phyloP scores from a whole-genome alignment of 2,113 vertebrate species.

The Dermatemys mawii region DNA sequence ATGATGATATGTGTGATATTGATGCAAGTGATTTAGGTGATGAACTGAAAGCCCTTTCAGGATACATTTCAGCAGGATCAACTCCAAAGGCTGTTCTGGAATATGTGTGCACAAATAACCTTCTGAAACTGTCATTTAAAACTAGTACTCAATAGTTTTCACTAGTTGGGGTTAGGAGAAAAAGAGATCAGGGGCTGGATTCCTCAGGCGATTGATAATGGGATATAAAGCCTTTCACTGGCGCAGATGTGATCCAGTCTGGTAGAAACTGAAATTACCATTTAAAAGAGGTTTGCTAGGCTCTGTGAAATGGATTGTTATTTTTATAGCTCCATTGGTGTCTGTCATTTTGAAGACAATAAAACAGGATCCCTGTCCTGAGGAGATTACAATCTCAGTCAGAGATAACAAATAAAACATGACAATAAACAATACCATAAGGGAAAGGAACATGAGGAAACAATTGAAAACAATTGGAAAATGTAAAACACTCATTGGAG shows the following conservation, averaged over 20 bases:
- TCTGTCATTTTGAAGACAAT: neutral
- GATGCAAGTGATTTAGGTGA: no score
- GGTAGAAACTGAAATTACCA: neutral
- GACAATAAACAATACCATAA: neutral
- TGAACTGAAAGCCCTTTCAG: no score
- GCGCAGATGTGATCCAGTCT: neutral
- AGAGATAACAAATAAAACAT: neutral
- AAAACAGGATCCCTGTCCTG: neutral
- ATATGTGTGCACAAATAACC: no score
- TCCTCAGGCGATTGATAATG: neutral
- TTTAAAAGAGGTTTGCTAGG: neutral
- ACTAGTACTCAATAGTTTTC: neutral
- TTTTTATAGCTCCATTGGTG: neutral
- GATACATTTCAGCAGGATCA: no score
- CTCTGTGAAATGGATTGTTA: neutral
- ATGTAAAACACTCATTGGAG: neutral
- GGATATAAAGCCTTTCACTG: neutral
- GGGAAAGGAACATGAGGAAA: neutral
- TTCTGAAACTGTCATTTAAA: neutral
- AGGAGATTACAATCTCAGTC: neutral
- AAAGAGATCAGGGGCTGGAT: neutral
- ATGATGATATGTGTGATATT: no score
- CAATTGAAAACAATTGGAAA: neutral
- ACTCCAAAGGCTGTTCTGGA: no score
- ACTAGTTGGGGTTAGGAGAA: neutral